Percentiles rank a stretch among this genome's conserved stretches.
Conservation (phyloP, 1,140 invertebrate genomes). For the Eriosoma lanigerum region DNA sequence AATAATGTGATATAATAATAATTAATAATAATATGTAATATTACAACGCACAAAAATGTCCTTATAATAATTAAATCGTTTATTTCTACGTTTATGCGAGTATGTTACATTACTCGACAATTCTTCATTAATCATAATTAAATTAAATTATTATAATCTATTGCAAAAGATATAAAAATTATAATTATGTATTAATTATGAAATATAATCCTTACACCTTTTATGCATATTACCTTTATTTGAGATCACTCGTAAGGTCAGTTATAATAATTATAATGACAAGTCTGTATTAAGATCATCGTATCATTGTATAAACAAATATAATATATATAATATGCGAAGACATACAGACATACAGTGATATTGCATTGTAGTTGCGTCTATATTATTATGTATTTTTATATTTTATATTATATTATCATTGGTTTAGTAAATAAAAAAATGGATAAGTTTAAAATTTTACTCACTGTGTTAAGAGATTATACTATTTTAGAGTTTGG, state of each 20-base stretch:
- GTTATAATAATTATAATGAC: not conserved
- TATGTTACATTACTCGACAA: not conserved
- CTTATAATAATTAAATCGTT: not conserved
- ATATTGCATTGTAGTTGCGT: too few species aligned
- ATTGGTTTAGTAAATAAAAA: too few species aligned
- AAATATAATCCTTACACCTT: not conserved
- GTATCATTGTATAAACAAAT: not conserved
- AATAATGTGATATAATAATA: constrained; percentile 16
- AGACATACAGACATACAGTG: too few species aligned
- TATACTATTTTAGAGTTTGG: too few species aligned
- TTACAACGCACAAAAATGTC: not conserved
- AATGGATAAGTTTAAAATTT: too few species aligned
- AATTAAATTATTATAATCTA: too few species aligned
- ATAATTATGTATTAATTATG: not conserved
- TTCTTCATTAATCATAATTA: not conserved
- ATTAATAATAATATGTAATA: too few species aligned
- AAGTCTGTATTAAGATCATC: not conserved
- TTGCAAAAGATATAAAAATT: too few species aligned
- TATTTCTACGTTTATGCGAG: too few species aligned
- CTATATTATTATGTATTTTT: too few species aligned
- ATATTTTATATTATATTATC: too few species aligned
- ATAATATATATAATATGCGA: not conserved
- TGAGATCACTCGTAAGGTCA: not conserved
- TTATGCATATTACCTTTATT: not conserved
- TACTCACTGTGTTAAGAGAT: too few species aligned